Conservation (phyloP, 2,113 vertebrate genomes). For the Lamprologus tigripictilis region DNA sequence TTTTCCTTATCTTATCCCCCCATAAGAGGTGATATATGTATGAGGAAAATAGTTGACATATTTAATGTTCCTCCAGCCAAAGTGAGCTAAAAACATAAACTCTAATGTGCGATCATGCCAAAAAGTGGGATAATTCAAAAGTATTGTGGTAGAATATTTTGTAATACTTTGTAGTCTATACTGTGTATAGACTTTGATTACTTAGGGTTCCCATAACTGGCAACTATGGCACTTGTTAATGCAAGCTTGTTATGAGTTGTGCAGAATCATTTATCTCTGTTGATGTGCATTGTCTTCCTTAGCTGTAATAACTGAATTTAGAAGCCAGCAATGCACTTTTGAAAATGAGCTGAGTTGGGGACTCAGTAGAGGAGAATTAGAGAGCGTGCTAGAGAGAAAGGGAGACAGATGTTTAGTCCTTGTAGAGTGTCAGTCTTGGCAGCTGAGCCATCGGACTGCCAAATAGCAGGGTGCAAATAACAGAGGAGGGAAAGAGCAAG, state of each 20-base stretch:
- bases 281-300: background rate
- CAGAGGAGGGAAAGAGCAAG: background rate
- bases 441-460: background rate
- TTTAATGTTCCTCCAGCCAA: background rate
- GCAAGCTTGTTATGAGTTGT: background rate
- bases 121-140: background rate
- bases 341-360: background rate
- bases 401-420: slow-evolving; percentile 14
- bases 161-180: background rate
- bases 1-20: background rate
- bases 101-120: background rate
- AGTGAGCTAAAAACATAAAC: background rate
- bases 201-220: background rate
- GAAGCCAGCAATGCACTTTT: slow-evolving; percentile 7
- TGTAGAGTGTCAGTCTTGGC: background rate
- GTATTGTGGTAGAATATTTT: background rate
- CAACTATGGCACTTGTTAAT: background rate
- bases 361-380: background rate
- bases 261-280: background rate
- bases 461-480: background rate
- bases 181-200: background rate
- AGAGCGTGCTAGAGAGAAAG: background rate
- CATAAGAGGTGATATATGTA: background rate
- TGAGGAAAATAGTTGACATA: background rate
- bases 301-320: background rate